phyloP scores from a whole-genome alignment of 2,797 vertebrate genomes.

The Darevskia nairensis region DNA sequence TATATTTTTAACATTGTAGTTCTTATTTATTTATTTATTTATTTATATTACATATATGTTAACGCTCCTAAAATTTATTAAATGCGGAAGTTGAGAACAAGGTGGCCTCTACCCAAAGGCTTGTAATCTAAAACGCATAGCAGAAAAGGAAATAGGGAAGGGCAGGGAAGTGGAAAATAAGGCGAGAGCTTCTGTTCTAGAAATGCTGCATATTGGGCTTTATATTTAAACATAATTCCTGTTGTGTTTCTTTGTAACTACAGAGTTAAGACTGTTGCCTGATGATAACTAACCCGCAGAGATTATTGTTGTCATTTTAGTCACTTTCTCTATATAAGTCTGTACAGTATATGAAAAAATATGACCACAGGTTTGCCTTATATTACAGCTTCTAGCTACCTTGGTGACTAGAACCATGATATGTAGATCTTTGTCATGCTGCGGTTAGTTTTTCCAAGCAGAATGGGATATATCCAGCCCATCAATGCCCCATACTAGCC shows the following conservation, averaged over 20 bases:
- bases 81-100: too few species aligned
- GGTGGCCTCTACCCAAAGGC: too few species aligned
- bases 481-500: not conserved
- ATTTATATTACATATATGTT: not conserved
- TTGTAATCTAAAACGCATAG: not conserved
- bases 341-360: not conserved
- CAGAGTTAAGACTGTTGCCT: not conserved
- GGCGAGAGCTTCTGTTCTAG: not conserved
- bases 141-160: not conserved
- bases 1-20: too few species aligned
- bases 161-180: not conserved
- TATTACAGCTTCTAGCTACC: not conserved
- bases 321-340: not conserved
- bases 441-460: not conserved
- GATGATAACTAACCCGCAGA: too few species aligned
- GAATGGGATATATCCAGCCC: not conserved
- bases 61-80: too few species aligned
- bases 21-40: too few species aligned
- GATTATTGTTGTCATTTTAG: not conserved
- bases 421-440: not conserved
- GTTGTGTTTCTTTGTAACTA: not conserved
- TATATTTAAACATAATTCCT: conserved; percentile 7
- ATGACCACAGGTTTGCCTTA: not conserved
- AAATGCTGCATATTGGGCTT: not conserved
- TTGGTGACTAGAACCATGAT: not conserved